A percentile compares a stretch with the other conserved stretches of the same genome.
These are phyloP conservation scores for Acanthosepion esculentum DNA, from an alignment of 2,888 invertebrate species.

Conservation along the genomic window DNA sequence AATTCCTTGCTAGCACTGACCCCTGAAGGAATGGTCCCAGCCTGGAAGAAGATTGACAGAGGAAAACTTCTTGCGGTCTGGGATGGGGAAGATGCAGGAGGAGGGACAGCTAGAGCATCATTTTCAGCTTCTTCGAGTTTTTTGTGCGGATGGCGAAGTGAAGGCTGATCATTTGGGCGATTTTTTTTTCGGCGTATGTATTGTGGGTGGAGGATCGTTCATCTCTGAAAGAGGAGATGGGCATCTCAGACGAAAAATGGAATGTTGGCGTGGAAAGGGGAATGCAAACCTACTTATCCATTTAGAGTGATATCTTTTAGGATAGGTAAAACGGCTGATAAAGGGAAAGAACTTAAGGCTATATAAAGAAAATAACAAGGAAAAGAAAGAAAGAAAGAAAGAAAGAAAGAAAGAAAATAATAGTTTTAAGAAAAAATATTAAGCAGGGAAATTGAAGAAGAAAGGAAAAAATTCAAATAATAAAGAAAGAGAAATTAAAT, in stretches of 20 bases:
- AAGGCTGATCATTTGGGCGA: background rate
- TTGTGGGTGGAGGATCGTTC: background rate
- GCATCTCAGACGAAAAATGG: background rate
- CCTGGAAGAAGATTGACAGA: slow-evolving; percentile 33
- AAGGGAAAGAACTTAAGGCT: background rate
- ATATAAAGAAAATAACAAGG: background rate
- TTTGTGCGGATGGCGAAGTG: background rate
- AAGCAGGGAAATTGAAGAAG: background rate
- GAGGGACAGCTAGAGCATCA: background rate
- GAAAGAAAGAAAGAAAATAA: no score
- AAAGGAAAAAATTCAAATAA: background rate
- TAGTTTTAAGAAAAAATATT: no score
- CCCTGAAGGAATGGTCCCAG: slow-evolving; percentile 33
- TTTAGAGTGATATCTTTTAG: background rate
- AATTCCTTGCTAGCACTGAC: slow-evolving; percentile 22
- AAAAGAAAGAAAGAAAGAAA: background rate
- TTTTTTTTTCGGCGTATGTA: background rate
- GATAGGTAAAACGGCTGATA: background rate
- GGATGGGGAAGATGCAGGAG: background rate
- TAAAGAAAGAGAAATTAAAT: background rate
- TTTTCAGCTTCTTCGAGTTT: slow-evolving; percentile 20
- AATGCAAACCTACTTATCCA: slow-evolving; percentile 17
- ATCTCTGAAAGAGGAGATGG: background rate
- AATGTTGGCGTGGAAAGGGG: background rate
- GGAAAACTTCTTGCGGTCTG: background rate